phyloP scores from a whole-genome alignment of 1,140 invertebrate species.

The Rhopalosiphum padi region DNA sequence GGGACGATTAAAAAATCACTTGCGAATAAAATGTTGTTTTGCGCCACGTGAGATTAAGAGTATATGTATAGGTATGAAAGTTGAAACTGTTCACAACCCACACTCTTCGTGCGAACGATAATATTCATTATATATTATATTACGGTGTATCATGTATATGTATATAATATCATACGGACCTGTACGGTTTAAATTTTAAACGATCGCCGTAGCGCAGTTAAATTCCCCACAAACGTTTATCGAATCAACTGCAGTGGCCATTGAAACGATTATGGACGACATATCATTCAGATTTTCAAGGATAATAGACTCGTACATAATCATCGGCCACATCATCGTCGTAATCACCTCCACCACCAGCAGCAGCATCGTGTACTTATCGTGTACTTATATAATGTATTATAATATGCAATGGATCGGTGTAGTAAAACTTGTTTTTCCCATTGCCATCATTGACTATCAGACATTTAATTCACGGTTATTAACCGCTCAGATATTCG shows the following conservation, averaged over 20 bases:
- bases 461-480: slow-evolving; percentile 36
- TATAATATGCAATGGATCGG: background rate
- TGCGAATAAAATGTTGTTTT: background rate
- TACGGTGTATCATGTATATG: background rate
- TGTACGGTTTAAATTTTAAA: background rate
- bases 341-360: background rate
- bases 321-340: background rate
- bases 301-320: background rate
- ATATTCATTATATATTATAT: background rate
- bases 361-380: too few relatives aligned
- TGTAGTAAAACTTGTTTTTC: background rate
- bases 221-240: slow-evolving; percentile 8
- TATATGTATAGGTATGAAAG: background rate
- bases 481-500: slow-evolving; percentile 33
- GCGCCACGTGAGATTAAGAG: background rate
- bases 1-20: background rate
- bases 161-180: too few relatives aligned
- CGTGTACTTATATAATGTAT: background rate
- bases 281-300: slow-evolving; percentile 17
- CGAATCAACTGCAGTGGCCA: background rate
- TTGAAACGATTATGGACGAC: slow-evolving; percentile 20
- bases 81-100: background rate
- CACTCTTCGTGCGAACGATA: background rate
- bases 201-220: background rate
- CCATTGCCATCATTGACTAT: background rate